These are phyloP conservation scores for Ptilonorhynchus violaceus DNA, from an alignment of 2,113 vertebrate species.

Conservation along the genomic window DNA sequence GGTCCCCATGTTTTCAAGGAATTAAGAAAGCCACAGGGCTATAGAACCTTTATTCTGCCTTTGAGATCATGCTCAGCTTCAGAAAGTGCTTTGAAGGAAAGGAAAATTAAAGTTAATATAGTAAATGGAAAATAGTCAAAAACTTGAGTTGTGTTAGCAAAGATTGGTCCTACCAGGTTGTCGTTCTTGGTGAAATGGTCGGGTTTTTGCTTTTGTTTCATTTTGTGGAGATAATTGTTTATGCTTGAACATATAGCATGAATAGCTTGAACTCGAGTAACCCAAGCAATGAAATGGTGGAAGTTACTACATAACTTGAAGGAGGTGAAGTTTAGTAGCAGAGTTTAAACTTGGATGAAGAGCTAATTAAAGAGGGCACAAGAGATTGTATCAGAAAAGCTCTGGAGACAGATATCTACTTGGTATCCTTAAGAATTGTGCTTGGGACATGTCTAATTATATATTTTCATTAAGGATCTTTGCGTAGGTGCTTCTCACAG, in stretches of 20 bases:
- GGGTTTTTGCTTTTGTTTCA: background rate
- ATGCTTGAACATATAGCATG: too few species aligned
- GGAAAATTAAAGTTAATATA: background rate
- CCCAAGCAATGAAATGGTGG: background rate
- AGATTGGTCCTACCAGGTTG: background rate
- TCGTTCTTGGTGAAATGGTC: background rate
- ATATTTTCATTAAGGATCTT: background rate
- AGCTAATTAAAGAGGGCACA: background rate
- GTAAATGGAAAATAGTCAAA: background rate
- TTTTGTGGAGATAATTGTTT: background rate
- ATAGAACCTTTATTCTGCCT: background rate
- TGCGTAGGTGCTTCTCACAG: accelerated
- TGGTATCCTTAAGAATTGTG: background rate
- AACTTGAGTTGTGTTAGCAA: background rate
- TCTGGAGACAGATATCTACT: background rate
- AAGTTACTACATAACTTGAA: background rate
- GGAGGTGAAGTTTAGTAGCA: background rate
- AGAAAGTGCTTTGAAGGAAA: background rate
- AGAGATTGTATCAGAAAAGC: background rate
- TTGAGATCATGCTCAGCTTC: background rate
- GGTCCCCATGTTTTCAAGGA: background rate
- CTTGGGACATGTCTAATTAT: background rate
- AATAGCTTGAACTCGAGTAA: background rate
- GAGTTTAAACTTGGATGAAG: background rate
- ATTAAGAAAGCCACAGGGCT: background rate